Conservation (phyloP, 30 jellyfish, hydroid and myxozoan genomes). For the Euphysa ruthae region DNA sequence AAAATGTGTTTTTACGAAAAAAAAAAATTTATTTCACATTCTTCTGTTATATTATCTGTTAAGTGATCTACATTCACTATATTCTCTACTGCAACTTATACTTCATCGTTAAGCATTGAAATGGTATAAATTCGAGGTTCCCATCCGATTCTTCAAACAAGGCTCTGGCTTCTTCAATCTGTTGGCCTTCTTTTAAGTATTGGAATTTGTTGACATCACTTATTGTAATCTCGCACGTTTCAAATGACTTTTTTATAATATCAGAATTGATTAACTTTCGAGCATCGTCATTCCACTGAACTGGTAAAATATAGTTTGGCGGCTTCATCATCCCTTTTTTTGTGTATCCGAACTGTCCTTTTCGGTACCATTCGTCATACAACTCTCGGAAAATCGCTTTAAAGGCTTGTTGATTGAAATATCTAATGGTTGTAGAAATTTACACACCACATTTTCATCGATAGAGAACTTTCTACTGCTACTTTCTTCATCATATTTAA, state of each 20-base stretch:
- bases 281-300: conserved; percentile 45
- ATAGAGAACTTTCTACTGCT: conserved; percentile 12
- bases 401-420: no score
- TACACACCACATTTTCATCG: no score
- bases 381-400: conserved; percentile 11
- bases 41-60: no score
- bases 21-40: no score
- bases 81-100: no score
- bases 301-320: conserved; percentile 29
- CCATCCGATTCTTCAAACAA: conserved; percentile 14
- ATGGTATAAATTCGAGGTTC: neutral
- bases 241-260: conserved; percentile 19
- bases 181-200: conserved; percentile 43
- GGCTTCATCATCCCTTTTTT: conserved; percentile 20
- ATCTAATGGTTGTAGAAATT: conserved; percentile 16
- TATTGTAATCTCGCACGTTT: conserved; percentile 30
- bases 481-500: neutral
- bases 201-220: conserved; percentile 42
- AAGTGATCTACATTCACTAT: no score
- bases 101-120: neutral
- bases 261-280: conserved; percentile 36
- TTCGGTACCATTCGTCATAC: conserved; percentile 24
- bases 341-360: conserved; percentile 19
- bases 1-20: no score
- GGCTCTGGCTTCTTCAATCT: conserved; percentile 51